Percentiles rank a stretch among this genome's conserved stretches.
phyloP scores from a whole-genome alignment of 2,113 vertebrate species.

The Pantherophis guttatus region DNA sequence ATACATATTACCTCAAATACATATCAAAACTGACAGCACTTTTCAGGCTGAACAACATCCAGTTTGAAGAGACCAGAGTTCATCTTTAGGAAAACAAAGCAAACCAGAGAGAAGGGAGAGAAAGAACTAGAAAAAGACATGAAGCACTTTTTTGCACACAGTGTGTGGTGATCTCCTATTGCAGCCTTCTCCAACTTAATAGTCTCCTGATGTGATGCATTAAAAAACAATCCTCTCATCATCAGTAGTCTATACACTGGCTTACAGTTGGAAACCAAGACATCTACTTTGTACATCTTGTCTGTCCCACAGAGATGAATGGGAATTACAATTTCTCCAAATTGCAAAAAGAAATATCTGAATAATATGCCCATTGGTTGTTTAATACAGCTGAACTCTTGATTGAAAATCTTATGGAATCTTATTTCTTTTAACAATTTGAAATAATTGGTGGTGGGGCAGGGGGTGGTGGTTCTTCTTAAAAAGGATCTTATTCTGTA shows the following conservation, averaged over 20 bases:
- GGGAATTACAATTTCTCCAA: not conserved
- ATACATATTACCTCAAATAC: conserved; percentile 30
- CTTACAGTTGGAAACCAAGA: not conserved
- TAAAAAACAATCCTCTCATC: not conserved
- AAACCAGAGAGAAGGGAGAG: not conserved
- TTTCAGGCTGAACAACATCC: conserved; percentile 5
- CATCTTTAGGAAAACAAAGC: not conserved
- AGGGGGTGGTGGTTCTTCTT: not conserved
- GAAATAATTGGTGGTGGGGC: not conserved
- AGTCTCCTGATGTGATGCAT: too few relatives aligned
- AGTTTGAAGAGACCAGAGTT: conserved; percentile 3
- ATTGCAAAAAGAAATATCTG: not conserved
- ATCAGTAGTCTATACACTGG: not conserved
- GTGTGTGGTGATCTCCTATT: not conserved
- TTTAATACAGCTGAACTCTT: not conserved
- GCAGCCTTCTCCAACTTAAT: not conserved
- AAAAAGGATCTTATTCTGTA: not conserved
- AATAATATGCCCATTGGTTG: not conserved
- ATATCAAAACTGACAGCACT: not conserved
- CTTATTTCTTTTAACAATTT: not conserved
- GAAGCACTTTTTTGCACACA: not conserved
- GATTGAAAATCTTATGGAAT: not conserved
- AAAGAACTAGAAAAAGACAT: not conserved
- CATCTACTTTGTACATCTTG: not conserved
- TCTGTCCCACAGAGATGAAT: not conserved